Percentiles rank a stretch among this genome's conserved stretches.
Evolutionary conservation across 2,113 vertebrate species (phyloP).

Genomic region (Axis porcinus): DNA sequence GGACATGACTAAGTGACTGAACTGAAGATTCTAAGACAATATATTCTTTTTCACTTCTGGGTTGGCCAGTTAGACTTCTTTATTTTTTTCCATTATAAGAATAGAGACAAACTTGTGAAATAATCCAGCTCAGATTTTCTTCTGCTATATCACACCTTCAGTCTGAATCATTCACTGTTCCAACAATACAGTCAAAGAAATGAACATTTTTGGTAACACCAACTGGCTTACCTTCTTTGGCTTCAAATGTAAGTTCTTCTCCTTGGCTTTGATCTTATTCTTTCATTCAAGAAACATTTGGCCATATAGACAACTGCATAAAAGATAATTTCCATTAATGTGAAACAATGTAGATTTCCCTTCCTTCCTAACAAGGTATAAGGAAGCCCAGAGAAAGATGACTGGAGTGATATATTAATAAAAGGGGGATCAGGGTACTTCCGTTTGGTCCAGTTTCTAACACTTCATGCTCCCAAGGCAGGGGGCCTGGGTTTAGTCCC

Average conservation of each 20-base stretch:
- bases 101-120: not conserved
- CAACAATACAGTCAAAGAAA: not conserved
- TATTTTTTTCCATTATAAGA: not conserved
- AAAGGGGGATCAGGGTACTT: not conserved
- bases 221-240: not conserved
- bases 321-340: not conserved
- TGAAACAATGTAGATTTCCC: not conserved
- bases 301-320: not conserved
- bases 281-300: not conserved
- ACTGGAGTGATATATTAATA: not conserved
- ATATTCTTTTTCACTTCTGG: not conserved
- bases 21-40: not conserved
- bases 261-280: not conserved
- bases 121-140: not conserved
- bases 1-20: rapidly evolving
- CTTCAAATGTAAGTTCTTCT: not conserved
- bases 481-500: not conserved
- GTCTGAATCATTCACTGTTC: not conserved
- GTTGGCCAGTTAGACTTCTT: not conserved
- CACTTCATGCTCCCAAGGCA: not conserved
- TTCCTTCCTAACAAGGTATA: not conserved
- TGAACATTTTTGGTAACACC: not conserved
- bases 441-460: not conserved
- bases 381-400: not conserved
- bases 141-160: not conserved